Evolutionary conservation across 1,140 invertebrate species (phyloP), one percentile per base, ranked within the genome.

Genomic region (Drosophila asahinai): DNA sequence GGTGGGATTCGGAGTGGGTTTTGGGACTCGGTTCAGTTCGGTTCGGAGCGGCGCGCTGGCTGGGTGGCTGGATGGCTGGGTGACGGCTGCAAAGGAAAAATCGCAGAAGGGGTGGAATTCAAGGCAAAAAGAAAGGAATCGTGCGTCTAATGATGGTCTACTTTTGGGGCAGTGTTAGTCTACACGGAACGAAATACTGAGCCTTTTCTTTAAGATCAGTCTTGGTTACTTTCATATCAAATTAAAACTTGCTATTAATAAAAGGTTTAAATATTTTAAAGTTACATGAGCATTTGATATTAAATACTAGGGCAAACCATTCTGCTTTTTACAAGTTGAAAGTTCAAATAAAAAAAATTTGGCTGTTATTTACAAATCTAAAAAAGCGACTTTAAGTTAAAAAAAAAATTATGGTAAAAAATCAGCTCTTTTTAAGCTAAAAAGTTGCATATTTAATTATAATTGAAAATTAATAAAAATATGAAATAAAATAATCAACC

Each of bases 141-240:
- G 61, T 76, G 71, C 71, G 42, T 55, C 71, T 75, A 71, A 68
- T 47, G 27, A 22, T 45, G 40, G 61, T 54, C 48, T 70, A 54
- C 48, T 25, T 67, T 61, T n/a, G 59, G 51, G 51, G 43, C 33
- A 57, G 48, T 36, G 38, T 65, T 62, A 40, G 51, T 57, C 51
- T 54, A 55, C 33, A 57, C 33, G 9, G 33, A 15, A 9, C 33
- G 33, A 22, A 55, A 38, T 22, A 22, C 33, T 38, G 36, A 8
- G 19, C 38, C 14, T 11, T 15, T 36, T 25, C 14, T 27, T 27
- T 5, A 22, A 38, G 0, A 55, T 55, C 1, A 15, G 2, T 22
- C 11, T 11, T 11, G 25, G 15, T 17, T 51, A 30, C 2, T 17
- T 51, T 7, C 15, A 7, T 33, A 4, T 7, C 5, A 17, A 52